Conservation (phyloP, 2,113 vertebrate species). For the Pseudopipra pipra region DNA sequence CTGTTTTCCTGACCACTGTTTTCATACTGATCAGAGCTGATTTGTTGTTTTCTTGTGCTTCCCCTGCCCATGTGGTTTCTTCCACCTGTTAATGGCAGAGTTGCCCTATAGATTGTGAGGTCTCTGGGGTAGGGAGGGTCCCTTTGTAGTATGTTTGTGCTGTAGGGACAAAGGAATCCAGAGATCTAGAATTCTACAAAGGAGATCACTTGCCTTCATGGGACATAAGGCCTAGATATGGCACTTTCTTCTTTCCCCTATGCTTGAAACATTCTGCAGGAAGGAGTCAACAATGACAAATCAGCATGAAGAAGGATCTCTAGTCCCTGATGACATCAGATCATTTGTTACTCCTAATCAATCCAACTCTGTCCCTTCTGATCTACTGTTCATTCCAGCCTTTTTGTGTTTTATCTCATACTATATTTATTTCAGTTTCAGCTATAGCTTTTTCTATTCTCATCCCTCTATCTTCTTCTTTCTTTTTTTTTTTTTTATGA, state of each 20-base stretch:
- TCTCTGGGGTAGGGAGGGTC: not conserved
- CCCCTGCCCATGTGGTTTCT: not conserved
- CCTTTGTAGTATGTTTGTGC: not conserved
- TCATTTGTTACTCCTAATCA: not conserved
- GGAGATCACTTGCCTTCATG: not conserved
- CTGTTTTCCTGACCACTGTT: not conserved
- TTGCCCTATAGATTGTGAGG: not conserved
- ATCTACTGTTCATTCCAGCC: not conserved
- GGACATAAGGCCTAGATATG: not conserved
- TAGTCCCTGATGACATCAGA: not conserved
- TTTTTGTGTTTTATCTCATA: not conserved
- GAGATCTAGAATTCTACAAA: not conserved
- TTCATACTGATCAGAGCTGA: not conserved
- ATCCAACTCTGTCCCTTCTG: not conserved
- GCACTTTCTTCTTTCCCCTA: not conserved
- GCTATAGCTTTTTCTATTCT: not conserved
- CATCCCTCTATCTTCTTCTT: not conserved
- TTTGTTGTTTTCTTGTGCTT: not conserved
- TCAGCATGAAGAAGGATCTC: not conserved
- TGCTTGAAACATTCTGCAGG: not conserved
- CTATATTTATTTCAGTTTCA: not conserved
- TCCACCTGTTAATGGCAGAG: not conserved
- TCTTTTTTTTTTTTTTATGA: not conserved
- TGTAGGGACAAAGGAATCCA: not conserved
- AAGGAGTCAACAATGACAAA: not conserved